phyloP scores from a whole-genome alignment of 1,140 invertebrate species.

The Dermatophagoides farinae region DNA sequence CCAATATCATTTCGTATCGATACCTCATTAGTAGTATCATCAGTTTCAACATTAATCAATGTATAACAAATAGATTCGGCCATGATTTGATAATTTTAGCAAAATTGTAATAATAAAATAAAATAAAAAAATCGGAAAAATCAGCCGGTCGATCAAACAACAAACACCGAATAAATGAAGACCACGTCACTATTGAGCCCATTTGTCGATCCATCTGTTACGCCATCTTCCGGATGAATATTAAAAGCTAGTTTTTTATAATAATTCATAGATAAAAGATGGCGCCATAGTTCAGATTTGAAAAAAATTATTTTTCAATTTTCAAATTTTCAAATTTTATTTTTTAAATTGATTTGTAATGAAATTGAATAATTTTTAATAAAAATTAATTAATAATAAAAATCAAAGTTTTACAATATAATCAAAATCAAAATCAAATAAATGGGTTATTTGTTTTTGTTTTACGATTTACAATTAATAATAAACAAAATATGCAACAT shows the following conservation, averaged over 20 bases:
- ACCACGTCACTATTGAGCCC: background rate
- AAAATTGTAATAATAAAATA: background rate
- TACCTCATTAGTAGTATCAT: slow-evolving; percentile 12
- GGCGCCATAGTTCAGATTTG: background rate
- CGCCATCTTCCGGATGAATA: no score
- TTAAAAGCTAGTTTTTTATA: background rate
- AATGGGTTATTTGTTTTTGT: no score
- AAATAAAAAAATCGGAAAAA: background rate
- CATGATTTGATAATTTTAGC: background rate
- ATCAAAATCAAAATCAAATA: no score
- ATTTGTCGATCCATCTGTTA: no score
- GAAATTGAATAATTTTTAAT: no score
- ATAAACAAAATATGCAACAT: no score
- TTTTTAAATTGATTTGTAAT: no score
- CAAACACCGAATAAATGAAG: background rate
- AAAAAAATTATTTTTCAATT: background rate
- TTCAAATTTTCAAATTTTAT: no score
- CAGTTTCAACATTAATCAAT: slow-evolving; percentile 12
- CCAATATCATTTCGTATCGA: slow-evolving; percentile 12
- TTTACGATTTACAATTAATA: no score
- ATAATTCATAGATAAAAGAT: background rate
- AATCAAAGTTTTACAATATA: no score
- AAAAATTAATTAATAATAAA: no score
- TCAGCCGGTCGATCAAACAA: background rate
- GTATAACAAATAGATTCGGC: slow-evolving; percentile 13